Percentiles rank a stretch among this genome's conserved stretches.
phyloP scores from a whole-genome alignment of 1,140 invertebrate species.

The Sitophilus oryzae region DNA sequence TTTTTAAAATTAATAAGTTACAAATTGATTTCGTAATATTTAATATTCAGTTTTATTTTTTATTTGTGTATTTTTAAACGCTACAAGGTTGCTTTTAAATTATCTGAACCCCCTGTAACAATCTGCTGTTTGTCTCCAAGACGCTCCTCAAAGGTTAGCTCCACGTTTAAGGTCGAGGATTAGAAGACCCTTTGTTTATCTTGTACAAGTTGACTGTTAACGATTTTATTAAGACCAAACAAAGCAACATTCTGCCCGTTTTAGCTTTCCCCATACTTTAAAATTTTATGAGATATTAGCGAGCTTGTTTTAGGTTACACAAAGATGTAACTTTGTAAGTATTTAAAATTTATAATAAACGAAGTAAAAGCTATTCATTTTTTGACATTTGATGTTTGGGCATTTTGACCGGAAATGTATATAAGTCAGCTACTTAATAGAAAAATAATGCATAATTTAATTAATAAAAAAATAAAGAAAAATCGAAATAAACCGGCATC shows the following conservation, averaged over 20 bases:
- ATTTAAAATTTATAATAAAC: no score
- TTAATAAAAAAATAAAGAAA: no score
- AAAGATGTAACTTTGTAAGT: no score
- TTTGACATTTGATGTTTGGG: no score
- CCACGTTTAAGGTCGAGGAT: conserved; percentile 29
- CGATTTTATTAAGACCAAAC: conserved; percentile 30
- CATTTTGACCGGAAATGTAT: no score
- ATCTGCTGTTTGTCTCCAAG: conserved; percentile 21
- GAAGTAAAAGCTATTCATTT: no score
- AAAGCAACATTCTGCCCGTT: conserved; percentile 14
- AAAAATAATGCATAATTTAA: no score
- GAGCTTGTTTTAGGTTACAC: conserved; percentile 16
- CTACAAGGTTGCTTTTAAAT: not conserved
- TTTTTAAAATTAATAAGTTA: no score
- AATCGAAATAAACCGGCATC: no score
- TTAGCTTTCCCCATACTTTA: conserved; percentile 13
- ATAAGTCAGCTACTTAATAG: no score
- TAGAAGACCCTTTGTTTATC: conserved; percentile 31
- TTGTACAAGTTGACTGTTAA: conserved; percentile 29
- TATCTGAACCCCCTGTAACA: not conserved
- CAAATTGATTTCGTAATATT: no score
- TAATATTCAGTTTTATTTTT: no score
- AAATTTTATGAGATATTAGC: conserved; percentile 19
- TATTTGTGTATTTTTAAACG: not conserved
- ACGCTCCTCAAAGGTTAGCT: conserved; percentile 25